Base-by-base conservation (phyloP, 2,888 invertebrate species). In the Cheilosia soror region DNA sequence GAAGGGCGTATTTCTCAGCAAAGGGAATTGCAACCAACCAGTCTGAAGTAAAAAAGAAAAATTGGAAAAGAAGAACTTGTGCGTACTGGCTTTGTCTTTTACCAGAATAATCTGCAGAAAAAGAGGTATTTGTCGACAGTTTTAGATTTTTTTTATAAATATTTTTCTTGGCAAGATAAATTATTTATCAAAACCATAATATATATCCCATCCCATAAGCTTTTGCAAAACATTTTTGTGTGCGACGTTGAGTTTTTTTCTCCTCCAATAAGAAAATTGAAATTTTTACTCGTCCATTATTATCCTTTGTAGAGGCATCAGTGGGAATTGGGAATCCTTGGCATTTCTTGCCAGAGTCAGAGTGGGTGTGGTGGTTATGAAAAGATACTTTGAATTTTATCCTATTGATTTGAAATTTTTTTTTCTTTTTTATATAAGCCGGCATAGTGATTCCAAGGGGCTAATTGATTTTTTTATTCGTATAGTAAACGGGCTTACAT, bases 391-490 rank as follows among this genome's bases (percentile, higher is more conserved):
- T 49, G 20, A 71, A 62, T 53, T 69, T 47, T 11, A 40, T 58
- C 37, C 44, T 79, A 75, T 84, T 84, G 83, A 84, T 84, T 79
- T 73, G 47, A 5, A 44, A 20, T 0, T 47, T 31, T 58, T 40
- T 57, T 75, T 31, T 53, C 2, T 25, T 13, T 25, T 68, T 15
- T 51, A 63, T 53, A 53, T 75, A 71, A 84, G 65, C 84, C 84
- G 84, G 84, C 62, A 75, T 71, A 75, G 44, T 44, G 44, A 84
- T 51, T 78, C 51, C 47, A 27, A 27, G 13, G 29, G 49, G 31
- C 40, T 25, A 78, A 79, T 84, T 84, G 79, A 79, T 84, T 79
- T 78, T 82, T 77, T 40, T 42, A 57, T 57, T 5, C 37, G 60
- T 20, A 11, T 49, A 20, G 51, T 44, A 55, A 27, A 25, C 11